These are phyloP conservation scores for Meganola albula DNA, from an alignment of 2,888 invertebrate species.

Conservation along the genomic window DNA sequence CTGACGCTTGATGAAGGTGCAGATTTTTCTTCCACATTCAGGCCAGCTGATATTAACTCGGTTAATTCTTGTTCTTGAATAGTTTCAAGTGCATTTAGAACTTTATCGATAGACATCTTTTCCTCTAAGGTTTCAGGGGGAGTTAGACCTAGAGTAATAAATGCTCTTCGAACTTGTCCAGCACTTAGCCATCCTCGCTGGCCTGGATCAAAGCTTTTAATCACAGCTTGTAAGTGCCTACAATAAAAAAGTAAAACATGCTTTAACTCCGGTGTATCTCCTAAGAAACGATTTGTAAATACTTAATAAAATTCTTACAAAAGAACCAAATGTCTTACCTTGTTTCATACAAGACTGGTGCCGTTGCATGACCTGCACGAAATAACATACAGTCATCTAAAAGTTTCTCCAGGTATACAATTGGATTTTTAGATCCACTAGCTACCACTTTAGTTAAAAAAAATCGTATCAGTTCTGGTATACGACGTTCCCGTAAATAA, in stretches of 20 bases:
- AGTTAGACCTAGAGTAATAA: slow-evolving; percentile 48
- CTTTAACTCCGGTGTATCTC: no score
- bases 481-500: slow-evolving; percentile 56
- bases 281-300: no score
- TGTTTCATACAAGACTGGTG: slow-evolving; percentile 58
- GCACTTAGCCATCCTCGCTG: slow-evolving; percentile 57
- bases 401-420: slow-evolving; percentile 44
- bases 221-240: slow-evolving; percentile 56
- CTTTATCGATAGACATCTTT: slow-evolving; percentile 34
- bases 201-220: slow-evolving; percentile 67
- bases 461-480: slow-evolving; percentile 58
- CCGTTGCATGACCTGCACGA: slow-evolving; percentile 52
- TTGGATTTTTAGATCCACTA: slow-evolving; percentile 38
- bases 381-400: slow-evolving; percentile 62
- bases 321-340: slow-evolving; percentile 32
- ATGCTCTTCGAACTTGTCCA: slow-evolving; percentile 56
- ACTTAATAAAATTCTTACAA: not conserved
- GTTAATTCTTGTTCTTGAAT: slow-evolving; percentile 51
- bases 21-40: slow-evolving; percentile 13
- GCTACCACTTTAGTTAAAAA: slow-evolving; percentile 54
- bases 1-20: slow-evolving; percentile 1
- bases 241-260: not conserved
- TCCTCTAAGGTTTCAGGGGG: slow-evolving; percentile 35
- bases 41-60: slow-evolving; percentile 43
- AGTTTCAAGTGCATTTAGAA: slow-evolving; percentile 34